A percentile compares a stretch with the other conserved stretches of the same genome.
Evolutionary conservation across 1,140 invertebrate genomes (phyloP).

Genomic region (Scaptomyza hsui): DNA sequence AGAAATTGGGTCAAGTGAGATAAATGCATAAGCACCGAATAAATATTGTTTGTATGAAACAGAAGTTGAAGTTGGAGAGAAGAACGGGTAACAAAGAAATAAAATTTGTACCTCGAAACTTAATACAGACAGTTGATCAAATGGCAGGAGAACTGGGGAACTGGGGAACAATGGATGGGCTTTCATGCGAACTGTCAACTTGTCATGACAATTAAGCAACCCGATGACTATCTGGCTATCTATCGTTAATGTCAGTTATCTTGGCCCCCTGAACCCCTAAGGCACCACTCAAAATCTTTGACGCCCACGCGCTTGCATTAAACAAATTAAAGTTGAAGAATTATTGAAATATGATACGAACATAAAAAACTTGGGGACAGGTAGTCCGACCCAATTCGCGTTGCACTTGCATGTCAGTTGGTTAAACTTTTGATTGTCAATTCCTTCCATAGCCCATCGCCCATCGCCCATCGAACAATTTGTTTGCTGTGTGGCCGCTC

Average conservation of each 20-base stretch:
- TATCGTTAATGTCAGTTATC: conserved; percentile 27
- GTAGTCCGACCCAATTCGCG: conserved; percentile 65
- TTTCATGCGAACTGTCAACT: conserved; percentile 82
- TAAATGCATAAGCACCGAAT: conserved; percentile 60
- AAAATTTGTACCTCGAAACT: conserved; percentile 48
- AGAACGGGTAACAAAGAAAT: conserved; percentile 28
- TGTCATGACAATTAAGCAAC: conserved; percentile 76
- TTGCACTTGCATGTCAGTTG: conserved; percentile 65
- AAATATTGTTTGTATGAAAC: conserved; percentile 12
- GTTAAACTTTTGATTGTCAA: conserved; percentile 38
- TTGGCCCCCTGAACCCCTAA: conserved; percentile 14
- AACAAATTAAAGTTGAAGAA: conserved; percentile 60
- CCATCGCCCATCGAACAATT: conserved; percentile 19
- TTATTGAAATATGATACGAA: conserved; percentile 72
- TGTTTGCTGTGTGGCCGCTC: conserved; percentile 23
- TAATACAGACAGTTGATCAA: conserved; percentile 52
- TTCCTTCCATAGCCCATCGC: background rate
- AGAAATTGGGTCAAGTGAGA: conserved; percentile 74
- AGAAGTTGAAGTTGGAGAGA: conserved; percentile 31
- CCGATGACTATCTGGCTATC: conserved; percentile 70
- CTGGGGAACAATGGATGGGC: conserved; percentile 62
- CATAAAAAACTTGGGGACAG: conserved; percentile 9
- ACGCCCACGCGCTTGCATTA: conserved; percentile 62
- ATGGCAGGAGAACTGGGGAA: conserved; percentile 8
- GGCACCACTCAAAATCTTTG: background rate